phyloP scores from a whole-genome alignment of 2,888 invertebrate species.

The Watsonalla binaria region DNA sequence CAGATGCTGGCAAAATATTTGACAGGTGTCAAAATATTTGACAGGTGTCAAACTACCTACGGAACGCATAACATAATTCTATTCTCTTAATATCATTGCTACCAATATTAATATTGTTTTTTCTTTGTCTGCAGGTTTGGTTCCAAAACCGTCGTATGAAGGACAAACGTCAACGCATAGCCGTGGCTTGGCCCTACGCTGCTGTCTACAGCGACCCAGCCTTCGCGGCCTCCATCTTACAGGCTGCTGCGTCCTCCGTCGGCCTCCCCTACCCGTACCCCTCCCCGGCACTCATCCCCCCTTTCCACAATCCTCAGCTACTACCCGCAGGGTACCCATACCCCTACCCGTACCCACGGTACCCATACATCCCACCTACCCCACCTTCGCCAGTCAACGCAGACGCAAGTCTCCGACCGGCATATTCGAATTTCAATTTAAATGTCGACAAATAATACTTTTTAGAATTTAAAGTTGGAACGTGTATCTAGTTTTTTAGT shows the following conservation, averaged over 20 bases:
- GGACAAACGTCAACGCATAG: slow-evolving; percentile 96
- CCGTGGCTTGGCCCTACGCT: slow-evolving; percentile 96
- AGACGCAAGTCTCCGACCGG: slow-evolving; percentile 65
- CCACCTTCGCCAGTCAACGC: slow-evolving; percentile 67
- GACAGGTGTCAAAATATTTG: too few relatives aligned
- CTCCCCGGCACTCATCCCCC: slow-evolving; percentile 78
- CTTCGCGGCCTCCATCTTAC: slow-evolving; percentile 93
- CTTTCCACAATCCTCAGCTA: slow-evolving; percentile 77
- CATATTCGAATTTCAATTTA: slow-evolving; percentile 70
- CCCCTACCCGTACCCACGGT: slow-evolving; percentile 76
- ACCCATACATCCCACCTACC: slow-evolving; percentile 77
- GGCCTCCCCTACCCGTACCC: slow-evolving; percentile 81
- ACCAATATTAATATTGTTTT: not conserved
- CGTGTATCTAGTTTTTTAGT: slow-evolving; percentile 13
- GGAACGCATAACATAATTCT: too few relatives aligned
- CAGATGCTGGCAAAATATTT: too few relatives aligned
- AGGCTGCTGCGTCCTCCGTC: slow-evolving; percentile 89
- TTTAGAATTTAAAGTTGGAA: slow-evolving; percentile 10
- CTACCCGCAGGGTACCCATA: slow-evolving; percentile 77
- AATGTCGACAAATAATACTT: slow-evolving; percentile 64
- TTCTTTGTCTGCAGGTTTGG: slow-evolving; percentile 85
- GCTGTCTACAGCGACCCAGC: slow-evolving; percentile 96
- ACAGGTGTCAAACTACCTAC: too few relatives aligned
- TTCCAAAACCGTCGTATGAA: slow-evolving; percentile 98
- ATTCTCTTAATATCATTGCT: not conserved